phyloP scores from a whole-genome alignment of 1,140 invertebrate species.

The Oryctes rhinoceros region DNA sequence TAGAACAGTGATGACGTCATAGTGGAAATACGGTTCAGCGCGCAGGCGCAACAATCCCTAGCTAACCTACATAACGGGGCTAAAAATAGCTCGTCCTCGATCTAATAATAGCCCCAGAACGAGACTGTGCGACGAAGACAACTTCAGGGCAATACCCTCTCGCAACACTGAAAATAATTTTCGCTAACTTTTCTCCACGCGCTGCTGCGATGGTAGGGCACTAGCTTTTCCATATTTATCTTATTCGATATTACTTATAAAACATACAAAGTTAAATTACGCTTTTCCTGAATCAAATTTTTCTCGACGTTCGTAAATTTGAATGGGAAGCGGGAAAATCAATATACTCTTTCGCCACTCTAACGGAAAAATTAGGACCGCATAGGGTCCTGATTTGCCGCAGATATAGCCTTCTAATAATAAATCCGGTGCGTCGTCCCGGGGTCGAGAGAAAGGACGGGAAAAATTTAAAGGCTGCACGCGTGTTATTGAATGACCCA shows the following conservation, averaged over 20 bases:
- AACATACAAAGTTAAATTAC: too few relatives aligned
- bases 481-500: conserved; percentile 52
- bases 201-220: background rate
- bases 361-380: background rate
- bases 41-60: conserved; percentile 51
- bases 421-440: background rate
- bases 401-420: conserved; percentile 15
- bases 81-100: conserved; percentile 61
- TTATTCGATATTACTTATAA: too few relatives aligned
- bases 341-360: conserved; percentile 8
- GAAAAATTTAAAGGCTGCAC: conserved; percentile 36
- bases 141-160: conserved; percentile 54
- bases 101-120: conserved; percentile 60
- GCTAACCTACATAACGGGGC: conserved; percentile 57
- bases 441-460: background rate
- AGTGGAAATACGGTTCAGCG: conserved; percentile 43
- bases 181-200: background rate
- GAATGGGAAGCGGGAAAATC: background rate
- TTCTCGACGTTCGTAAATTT: too few relatives aligned
- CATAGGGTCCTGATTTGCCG: background rate
- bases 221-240: too few relatives aligned
- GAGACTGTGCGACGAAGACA: conserved; percentile 50
- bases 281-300: too few relatives aligned
- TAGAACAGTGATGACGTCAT: conserved; percentile 60
- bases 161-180: background rate